Conservation (phyloP, 64 coral and sea anemone genomes). For the Exaiptasia diaphana region DNA sequence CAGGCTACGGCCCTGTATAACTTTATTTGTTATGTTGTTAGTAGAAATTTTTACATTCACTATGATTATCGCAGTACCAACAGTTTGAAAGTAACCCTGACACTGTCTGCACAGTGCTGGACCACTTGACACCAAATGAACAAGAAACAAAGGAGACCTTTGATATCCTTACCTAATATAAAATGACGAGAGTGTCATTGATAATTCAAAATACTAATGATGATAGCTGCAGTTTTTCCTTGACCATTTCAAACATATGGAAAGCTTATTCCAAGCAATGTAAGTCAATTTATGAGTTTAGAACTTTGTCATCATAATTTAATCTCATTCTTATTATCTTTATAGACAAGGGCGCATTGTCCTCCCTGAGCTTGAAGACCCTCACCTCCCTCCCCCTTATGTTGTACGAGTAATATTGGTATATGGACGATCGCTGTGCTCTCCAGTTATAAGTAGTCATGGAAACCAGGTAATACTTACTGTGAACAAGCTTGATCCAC, state of each 20-base stretch:
- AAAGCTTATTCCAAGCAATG: constrained; percentile 52
- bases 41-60: not conserved
- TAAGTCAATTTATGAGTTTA: constrained; percentile 21
- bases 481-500: not conserved
- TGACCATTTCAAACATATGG: constrained; percentile 33
- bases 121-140: constrained; percentile 27
- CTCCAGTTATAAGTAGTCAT: constrained; percentile 45
- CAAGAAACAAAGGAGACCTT: constrained; percentile 4
- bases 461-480: constrained; percentile 68
- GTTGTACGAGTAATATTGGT: constrained; percentile 82
- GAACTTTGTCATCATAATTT: not conserved
- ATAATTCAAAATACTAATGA: not conserved
- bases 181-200: too few species aligned
- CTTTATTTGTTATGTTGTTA: not conserved
- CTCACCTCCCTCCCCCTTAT: constrained; percentile 62
- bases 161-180: constrained; percentile 57
- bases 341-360: constrained; percentile 19
- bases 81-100: constrained; percentile 60
- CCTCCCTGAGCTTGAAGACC: constrained; percentile 61
- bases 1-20: too few species aligned
- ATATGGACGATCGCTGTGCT: constrained; percentile 81
- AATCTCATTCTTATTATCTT: not conserved
- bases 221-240: not conserved
- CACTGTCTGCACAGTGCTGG: constrained; percentile 38
- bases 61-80: constrained; percentile 24